Percentiles rank a stretch among this genome's conserved stretches.
Conservation (phyloP, 2,797 vertebrate species). For the Megalops cyprinoides region DNA sequence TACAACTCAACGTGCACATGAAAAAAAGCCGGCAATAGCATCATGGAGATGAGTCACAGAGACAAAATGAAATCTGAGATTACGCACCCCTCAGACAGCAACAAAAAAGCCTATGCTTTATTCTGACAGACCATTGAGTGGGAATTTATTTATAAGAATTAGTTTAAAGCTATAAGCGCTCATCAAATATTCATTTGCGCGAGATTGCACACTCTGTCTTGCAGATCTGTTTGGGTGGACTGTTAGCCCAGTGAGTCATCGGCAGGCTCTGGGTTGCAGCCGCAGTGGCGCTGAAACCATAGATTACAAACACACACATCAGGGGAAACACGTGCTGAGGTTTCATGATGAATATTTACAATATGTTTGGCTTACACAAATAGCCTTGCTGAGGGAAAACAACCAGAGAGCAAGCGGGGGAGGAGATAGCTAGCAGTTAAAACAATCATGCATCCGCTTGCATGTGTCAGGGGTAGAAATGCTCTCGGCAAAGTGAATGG, state of each 20-base stretch:
- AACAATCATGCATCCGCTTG: neutral
- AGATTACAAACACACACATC: neutral
- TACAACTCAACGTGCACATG: neutral
- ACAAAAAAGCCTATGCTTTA: constrained; percentile 21
- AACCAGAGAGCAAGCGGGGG: neutral
- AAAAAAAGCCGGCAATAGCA: constrained; percentile 23
- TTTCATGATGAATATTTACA: constrained; percentile 10
- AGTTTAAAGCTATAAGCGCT: constrained; percentile 56
- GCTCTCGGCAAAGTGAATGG: neutral
- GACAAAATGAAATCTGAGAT: constrained; percentile 15
- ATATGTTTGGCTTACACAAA: neutral
- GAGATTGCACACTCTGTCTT: constrained; percentile 48
- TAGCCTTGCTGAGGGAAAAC: neutral
- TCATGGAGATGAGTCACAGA: constrained; percentile 16
- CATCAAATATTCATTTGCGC: constrained; percentile 62
- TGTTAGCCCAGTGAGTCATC: constrained; percentile 10
- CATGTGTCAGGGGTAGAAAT: neutral
- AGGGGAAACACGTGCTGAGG: neutral
- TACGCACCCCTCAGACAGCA: constrained; percentile 12
- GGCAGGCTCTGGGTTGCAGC: neutral
- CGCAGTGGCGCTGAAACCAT: neutral
- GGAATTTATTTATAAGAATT: constrained; percentile 54
- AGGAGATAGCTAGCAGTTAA: neutral
- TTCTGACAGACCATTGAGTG: constrained; percentile 26
- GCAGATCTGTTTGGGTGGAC: constrained; percentile 13